Conservation (phyloP, 2,797 vertebrate species). For the Aeoliscus strigatus region DNA sequence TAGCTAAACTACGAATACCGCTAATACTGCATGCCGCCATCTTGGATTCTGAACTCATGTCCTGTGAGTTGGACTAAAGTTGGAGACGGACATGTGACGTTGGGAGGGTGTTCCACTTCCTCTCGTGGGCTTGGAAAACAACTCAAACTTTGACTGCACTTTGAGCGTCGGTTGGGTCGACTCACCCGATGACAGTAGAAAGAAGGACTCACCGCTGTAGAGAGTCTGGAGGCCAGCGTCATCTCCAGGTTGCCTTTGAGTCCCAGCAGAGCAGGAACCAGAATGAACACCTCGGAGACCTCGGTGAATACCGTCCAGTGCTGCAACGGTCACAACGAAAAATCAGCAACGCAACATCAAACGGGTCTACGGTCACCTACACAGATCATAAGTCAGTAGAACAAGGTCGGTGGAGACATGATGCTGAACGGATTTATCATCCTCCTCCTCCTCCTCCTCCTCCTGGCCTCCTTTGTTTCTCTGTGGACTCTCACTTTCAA, state of each 20-base stretch:
- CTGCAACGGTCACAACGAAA: slow-evolving; percentile 63
- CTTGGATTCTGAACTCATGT: too few species aligned
- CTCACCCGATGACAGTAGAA: too few species aligned
- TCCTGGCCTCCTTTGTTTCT: slow-evolving; percentile 4
- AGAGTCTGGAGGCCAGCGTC: slow-evolving; percentile 96
- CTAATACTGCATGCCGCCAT: too few species aligned
- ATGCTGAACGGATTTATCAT: slow-evolving; percentile 27
- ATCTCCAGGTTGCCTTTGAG: slow-evolving; percentile 99
- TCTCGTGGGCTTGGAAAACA: too few species aligned
- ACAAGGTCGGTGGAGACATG: slow-evolving; percentile 25
- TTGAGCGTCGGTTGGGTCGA: too few species aligned
- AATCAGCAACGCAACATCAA: slow-evolving; percentile 23
- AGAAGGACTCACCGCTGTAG: slow-evolving; percentile 96
- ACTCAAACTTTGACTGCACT: too few species aligned
- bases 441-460: slow-evolving; percentile 3
- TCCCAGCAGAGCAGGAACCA: slow-evolving; percentile 93
- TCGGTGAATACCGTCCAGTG: slow-evolving; percentile 96
- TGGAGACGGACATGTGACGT: too few species aligned
- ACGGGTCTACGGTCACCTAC: too few species aligned
- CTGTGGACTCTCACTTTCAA: not conserved
- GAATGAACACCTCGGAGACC: slow-evolving; percentile 94
- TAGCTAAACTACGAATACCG: too few species aligned
- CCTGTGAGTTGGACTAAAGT: too few species aligned
- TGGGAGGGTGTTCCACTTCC: too few species aligned
- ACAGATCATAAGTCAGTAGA: not conserved